Evolutionary conservation across 2,797 vertebrate species (phyloP).

Genomic region (Remorina albescens): DNA sequence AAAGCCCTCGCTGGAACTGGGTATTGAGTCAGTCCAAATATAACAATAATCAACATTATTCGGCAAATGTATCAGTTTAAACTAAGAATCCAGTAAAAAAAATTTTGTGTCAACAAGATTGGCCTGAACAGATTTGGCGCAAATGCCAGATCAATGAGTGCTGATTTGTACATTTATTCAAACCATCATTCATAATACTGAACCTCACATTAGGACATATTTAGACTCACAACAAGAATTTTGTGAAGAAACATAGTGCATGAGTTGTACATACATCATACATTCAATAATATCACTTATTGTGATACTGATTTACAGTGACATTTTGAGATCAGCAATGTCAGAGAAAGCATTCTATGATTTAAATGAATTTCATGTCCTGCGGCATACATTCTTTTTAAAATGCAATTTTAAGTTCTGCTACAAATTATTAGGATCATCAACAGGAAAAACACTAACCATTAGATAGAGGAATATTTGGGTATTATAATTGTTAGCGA

Average conservation of each 20-base stretch:
- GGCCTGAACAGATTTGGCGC: not conserved
- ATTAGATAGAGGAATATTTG: not conserved
- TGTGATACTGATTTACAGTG: slow-evolving; percentile 57
- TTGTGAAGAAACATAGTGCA: not conserved
- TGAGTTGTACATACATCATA: slow-evolving; percentile 9
- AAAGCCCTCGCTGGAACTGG: not conserved
- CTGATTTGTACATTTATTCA: not conserved
- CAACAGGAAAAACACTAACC: not conserved
- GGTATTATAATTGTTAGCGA: slow-evolving; percentile 14
- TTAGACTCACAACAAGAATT: not conserved
- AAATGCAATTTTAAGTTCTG: slow-evolving; percentile 1
- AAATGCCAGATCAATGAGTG: not conserved
- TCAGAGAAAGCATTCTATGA: slow-evolving; percentile 26
- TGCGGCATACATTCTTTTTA: slow-evolving; percentile 9
- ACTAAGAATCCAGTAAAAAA: not conserved
- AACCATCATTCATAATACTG: not conserved
- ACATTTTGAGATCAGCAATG: slow-evolving; percentile 64
- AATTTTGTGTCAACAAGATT: not conserved
- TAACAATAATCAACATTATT: not conserved
- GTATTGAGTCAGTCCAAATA: slow-evolving; percentile 6
- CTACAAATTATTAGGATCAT: not conserved
- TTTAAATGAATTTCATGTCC: slow-evolving; percentile 18
- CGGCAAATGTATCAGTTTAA: slow-evolving; percentile 11
- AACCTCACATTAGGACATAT: not conserved
- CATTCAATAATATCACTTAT: slow-evolving; percentile 39